phyloP scores from a whole-genome alignment of 2,888 invertebrate genomes.

The Chromoteleia sp. region DNA sequence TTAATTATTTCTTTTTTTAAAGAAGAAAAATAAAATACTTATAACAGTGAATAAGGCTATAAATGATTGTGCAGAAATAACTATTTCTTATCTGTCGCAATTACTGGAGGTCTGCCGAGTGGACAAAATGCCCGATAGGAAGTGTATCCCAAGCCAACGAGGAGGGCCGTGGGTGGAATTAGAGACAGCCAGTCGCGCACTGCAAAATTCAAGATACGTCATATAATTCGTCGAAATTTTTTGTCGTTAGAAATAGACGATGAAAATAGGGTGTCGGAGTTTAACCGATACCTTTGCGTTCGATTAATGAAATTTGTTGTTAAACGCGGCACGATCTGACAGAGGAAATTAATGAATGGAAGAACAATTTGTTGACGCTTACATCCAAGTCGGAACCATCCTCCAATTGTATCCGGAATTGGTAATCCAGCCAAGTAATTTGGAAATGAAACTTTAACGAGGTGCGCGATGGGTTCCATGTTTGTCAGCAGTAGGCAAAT shows the following conservation, averaged over 20 bases:
- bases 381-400: constrained; percentile 95
- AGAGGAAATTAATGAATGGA: not conserved
- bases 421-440: constrained; percentile 94
- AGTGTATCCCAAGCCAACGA: constrained; percentile 93
- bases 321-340: not conserved
- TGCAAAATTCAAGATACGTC: constrained; percentile 84
- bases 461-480: constrained; percentile 91
- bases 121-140: constrained; percentile 91
- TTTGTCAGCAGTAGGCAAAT: constrained; percentile 77
- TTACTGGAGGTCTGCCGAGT: constrained; percentile 86
- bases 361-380: constrained; percentile 71
- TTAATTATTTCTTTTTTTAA: not conserved
- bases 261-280: constrained; percentile 26
- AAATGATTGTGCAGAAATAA: constrained; percentile 20
- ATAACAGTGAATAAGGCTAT: not conserved
- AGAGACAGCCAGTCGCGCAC: constrained; percentile 93
- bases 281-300: constrained; percentile 5
- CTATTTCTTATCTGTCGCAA: constrained; percentile 55
- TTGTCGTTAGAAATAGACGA: constrained; percentile 33
- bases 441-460: constrained; percentile 92
- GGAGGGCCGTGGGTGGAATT: constrained; percentile 91
- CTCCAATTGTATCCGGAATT: constrained; percentile 92
- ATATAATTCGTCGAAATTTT: constrained; percentile 21
- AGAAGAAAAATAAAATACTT: not conserved
- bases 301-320: not conserved